Evolutionary conservation across 2,797 vertebrate genomes (phyloP), one percentile per base, ranked within the genome.

Genomic region (Semotilus atromaculatus): DNA sequence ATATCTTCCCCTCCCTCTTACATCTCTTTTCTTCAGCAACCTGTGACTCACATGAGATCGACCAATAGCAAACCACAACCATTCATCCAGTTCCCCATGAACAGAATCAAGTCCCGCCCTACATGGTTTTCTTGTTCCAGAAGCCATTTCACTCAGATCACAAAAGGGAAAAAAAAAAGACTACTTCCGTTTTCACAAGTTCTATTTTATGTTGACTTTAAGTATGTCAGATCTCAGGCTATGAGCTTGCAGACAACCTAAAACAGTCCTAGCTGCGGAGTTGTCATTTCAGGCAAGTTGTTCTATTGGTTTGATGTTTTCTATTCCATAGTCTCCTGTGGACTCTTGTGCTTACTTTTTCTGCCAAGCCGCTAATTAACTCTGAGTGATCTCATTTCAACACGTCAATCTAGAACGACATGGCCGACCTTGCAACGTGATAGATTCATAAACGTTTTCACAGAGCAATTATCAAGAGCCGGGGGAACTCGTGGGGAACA

Each of bases 371-470:
- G 45, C 87, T 92, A 93, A 94, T 93, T 89, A 92, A 89, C 89
- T 88, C 80, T 60, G 92, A 93, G 88, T 60, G 86, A 87, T 90
- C 84, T 90, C 90, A 90, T 90, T 66, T 64, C 58, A 53, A 53
- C n/a, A 3, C 72, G 58, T 84, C 92, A 93, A 93, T 93, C 87
- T 91, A 86, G 88, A 91, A 89, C 90, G 91, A 91, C 90, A 89
- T 81, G 88, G 58, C 86, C 87, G 89, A 89, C 87, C 85, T 84
- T 86, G 87, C 88, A 45, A 78, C 45, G 67, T 67, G 83, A 78
- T 72, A 51, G 80, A 90, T 91, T 89, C 90, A 90, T 58, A 90
- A 91, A 90, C 85, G 89, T 92, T 93, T 92, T 89, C 89, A 87
- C 87, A 14, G 80, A 90, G 92, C 91, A 90, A 92, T 93, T 91